Percentiles rank a stretch among this genome's conserved stretches.
Conservation (phyloP, 2,888 invertebrate genomes). For the Petrolisthes manimaculis region DNA sequence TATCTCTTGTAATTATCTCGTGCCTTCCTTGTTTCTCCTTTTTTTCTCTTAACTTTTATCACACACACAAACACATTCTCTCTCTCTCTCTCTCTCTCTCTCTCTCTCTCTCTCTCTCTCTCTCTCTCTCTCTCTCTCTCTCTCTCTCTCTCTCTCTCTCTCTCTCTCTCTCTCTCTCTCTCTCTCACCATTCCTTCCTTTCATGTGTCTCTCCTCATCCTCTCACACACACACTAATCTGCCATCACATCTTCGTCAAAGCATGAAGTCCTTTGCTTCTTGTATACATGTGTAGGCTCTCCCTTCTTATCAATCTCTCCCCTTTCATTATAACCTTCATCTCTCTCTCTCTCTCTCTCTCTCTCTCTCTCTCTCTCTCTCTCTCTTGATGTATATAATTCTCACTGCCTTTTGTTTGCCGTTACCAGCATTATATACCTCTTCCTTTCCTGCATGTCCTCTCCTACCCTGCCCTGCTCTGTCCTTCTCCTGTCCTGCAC, state of each 20-base stretch:
- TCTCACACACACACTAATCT: background rate
- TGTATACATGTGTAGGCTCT: no score
- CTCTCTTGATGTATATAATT: background rate
- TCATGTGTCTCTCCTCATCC: background rate
- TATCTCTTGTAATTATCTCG: background rate
- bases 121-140: constrained; percentile 24
- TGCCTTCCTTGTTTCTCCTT: background rate
- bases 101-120: constrained; percentile 11
- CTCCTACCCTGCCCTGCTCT: background rate
- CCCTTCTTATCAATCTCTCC: background rate
- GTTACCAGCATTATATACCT: no score
- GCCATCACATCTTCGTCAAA: no score
- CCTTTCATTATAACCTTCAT: background rate
- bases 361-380: background rate
- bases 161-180: constrained; percentile 4
- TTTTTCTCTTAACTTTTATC: background rate
- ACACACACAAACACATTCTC: background rate
- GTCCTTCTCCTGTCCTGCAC: background rate
- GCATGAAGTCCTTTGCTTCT: no score
- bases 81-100: background rate
- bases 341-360: background rate
- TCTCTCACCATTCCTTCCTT: background rate
- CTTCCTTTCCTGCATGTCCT: background rate
- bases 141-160: constrained; percentile 28
- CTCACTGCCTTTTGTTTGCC: no score